Percentiles rank a stretch among this genome's conserved stretches.
Conservation (phyloP, 2,888 invertebrate genomes). For the Ectropis crepuscularia region DNA sequence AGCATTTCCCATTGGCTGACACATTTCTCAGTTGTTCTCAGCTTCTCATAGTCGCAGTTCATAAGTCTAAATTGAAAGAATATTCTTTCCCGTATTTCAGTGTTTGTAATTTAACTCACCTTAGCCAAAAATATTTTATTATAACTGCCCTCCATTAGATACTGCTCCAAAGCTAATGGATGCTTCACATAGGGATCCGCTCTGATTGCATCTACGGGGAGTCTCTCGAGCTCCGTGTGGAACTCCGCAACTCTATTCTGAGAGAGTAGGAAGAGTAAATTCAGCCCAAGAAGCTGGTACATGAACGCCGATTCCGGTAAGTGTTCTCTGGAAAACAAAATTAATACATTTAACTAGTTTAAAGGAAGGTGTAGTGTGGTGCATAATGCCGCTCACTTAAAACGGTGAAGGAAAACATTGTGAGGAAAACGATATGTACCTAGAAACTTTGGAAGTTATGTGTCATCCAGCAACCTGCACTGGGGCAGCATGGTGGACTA, state of each 20-base stretch:
- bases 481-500: no score
- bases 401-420: no score
- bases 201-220: conserved; percentile 96
- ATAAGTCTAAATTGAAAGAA: not conserved
- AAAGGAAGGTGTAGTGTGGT: no score
- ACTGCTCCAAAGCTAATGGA: conserved; percentile 98
- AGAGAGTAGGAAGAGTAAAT: conserved; percentile 95
- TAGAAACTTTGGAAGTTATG: no score
- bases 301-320: conserved; percentile 96
- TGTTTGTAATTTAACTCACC: conserved; percentile 59
- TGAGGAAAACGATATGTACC: no score
- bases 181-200: conserved; percentile 97
- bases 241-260: conserved; percentile 99
- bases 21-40: no score
- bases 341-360: no score
- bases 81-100: not conserved
- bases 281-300: conserved; percentile 97
- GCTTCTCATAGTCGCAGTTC: no score
- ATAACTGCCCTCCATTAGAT: conserved; percentile 99
- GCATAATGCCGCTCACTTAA: no score
- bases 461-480: no score
- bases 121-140: conserved; percentile 98
- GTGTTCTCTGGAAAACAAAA: conserved; percentile 79
- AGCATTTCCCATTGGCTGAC: no score
- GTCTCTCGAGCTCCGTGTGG: conserved; percentile 97